A percentile compares a stretch with the other conserved stretches of the same genome.
Evolutionary conservation across 2,888 invertebrate species (phyloP).

Genomic region (Drosophila niveifrons): DNA sequence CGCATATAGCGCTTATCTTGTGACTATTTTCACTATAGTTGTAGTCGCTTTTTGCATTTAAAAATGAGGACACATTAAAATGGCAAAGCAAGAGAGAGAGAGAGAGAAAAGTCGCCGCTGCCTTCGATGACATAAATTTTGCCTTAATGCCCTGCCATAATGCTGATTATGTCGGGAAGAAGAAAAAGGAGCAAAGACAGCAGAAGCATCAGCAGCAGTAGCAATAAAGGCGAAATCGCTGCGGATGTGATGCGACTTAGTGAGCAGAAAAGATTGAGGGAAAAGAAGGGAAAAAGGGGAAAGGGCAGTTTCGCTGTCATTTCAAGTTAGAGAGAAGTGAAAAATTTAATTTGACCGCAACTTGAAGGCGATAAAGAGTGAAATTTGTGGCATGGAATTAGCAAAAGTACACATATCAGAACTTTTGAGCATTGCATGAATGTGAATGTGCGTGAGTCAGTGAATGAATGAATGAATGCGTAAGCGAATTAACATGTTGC

Average conservation of each 20-base stretch:
- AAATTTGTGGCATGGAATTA: constrained; percentile 51
- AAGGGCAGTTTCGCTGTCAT: constrained; percentile 2
- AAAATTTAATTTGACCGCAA: constrained; percentile 56
- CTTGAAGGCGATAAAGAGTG: constrained; percentile 44
- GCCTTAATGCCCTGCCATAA: constrained; percentile 71
- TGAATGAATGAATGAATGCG: not conserved
- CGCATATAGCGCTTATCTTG: not conserved
- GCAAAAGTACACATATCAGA: constrained; percentile 26
- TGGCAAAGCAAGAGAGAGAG: constrained; percentile 14
- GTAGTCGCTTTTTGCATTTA: constrained; percentile 40
- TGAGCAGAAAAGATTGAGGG: not conserved
- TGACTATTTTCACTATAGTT: constrained; percentile 6
- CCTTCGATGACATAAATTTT: constrained; percentile 65
- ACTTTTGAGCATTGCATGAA: not conserved
- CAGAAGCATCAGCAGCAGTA: not conserved
- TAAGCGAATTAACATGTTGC: constrained; percentile 5
- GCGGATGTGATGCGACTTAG: constrained; percentile 3
- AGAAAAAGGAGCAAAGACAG: constrained; percentile 4
- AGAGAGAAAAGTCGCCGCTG: constrained; percentile 26
- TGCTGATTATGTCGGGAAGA: constrained; percentile 64
- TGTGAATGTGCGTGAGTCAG: not conserved
- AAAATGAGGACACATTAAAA: constrained; percentile 63
- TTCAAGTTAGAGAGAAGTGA: constrained; percentile 40
- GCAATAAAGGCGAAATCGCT: constrained; percentile 7
- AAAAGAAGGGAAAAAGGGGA: not conserved